Evolutionary conservation across 2,797 vertebrate species (phyloP).

Genomic region (Lutjanus campechanus): DNA sequence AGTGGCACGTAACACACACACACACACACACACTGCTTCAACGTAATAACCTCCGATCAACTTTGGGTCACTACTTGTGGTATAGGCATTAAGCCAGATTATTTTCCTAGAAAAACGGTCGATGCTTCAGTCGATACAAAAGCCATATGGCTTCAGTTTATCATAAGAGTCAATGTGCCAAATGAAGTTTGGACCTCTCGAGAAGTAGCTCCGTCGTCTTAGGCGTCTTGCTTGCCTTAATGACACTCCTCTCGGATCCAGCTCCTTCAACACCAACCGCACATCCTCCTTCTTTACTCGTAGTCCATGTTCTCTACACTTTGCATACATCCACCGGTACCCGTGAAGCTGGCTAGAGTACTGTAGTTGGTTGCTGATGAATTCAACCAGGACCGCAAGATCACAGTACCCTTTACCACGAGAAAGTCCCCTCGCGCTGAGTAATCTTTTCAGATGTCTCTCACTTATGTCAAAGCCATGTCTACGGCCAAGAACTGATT

Average conservation of each 20-base stretch:
- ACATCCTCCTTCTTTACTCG: not conserved
- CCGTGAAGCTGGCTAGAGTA: not conserved
- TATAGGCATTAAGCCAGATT: constrained; percentile 44
- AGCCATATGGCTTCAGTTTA: constrained; percentile 33
- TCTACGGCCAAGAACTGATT: not conserved
- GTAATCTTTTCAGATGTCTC: not conserved
- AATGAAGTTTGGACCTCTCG: constrained; percentile 15
- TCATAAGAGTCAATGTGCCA: constrained; percentile 41
- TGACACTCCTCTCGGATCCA: not conserved
- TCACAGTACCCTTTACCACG: not conserved
- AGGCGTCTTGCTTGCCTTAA: not conserved
- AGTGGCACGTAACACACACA: no score
- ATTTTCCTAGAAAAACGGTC: constrained; percentile 31
- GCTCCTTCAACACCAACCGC: not conserved
- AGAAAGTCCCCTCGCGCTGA: not conserved
- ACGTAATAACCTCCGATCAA: constrained; percentile 41
- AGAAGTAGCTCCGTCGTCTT: not conserved
- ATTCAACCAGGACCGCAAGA: not conserved
- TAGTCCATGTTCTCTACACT: not conserved
- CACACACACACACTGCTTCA: no score
- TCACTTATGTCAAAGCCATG: not conserved
- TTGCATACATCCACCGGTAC: not conserved
- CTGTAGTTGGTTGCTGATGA: not conserved
- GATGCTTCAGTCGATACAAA: constrained; percentile 34
- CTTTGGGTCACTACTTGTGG: constrained; percentile 47